These are phyloP conservation scores for Phyto melanocephala DNA, from an alignment of 2,888 invertebrate genomes.

Conservation along the genomic window DNA sequence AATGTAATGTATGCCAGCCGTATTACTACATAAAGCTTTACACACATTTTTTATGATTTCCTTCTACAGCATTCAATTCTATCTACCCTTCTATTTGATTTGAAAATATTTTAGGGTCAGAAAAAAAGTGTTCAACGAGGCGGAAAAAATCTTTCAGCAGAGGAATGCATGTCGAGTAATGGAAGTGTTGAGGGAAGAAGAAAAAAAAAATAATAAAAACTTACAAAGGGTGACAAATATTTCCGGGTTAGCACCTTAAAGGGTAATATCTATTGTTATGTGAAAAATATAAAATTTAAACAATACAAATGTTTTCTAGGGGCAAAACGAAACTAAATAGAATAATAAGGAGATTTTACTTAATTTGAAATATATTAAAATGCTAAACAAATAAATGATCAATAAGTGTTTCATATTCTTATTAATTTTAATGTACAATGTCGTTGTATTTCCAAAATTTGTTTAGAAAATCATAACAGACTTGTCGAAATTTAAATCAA, in stretches of 20 bases:
- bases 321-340: background rate
- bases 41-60: slow-evolving; percentile 56
- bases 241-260: slow-evolving; percentile 7
- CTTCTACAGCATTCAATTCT: too few species aligned
- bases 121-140: slow-evolving; percentile 29
- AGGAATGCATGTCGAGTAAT: background rate
- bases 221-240: background rate
- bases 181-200: background rate
- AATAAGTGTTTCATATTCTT: too few species aligned
- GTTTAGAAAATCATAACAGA: too few species aligned
- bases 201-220: background rate
- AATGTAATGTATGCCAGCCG: slow-evolving; percentile 54
- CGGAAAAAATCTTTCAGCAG: background rate
- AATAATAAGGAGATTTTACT: background rate
- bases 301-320: background rate
- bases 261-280: slow-evolving; percentile 2
- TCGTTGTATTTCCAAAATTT: too few species aligned
- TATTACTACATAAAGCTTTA: slow-evolving; percentile 74
- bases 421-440: too few species aligned
- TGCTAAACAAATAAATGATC: too few species aligned
- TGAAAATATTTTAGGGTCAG: slow-evolving; percentile 31
- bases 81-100: background rate
- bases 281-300: too few species aligned
- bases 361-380: background rate
- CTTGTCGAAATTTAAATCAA: too few species aligned